Base-by-base conservation (phyloP, 2,888 invertebrate species). In the Tetragnatha montana region DNA sequence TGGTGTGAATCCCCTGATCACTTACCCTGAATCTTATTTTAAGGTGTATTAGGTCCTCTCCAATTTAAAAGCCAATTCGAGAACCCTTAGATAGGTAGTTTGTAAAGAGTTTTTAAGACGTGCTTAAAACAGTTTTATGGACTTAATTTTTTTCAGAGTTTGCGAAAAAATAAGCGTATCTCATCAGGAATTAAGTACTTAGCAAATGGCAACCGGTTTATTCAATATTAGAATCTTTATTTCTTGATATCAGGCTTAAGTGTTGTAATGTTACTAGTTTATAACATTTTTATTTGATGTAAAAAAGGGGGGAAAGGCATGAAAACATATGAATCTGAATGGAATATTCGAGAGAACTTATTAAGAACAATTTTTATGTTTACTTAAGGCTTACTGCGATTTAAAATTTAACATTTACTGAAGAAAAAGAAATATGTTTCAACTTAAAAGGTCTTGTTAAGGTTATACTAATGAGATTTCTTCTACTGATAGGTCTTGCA, bases 101-200 rank as follows among this genome's bases (percentile, higher is more conserved):
- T 19, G 21, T 70, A 81, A 81, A 74, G 70, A 81, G 50, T n/a
- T 51, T 17, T 3, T 22, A 21, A 78, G 10, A 22, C 78, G 21
- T 17, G 14, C 17, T 51, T 22, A 22, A 60, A 60, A 60, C 60
- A 12, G 12, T 60, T 60, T 60, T 78, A 22, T 19, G 78, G 60
- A 22, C 21, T 50, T 10, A 21, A 35, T 71, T 82, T 82, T 82
- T 82, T 82, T 73, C 35, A 35, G 35, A 14, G 22, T 50, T 35
- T 82, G 51, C 35, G 73, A 73, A 82, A 82, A 73, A 73, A 82
- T 82, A 74, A 82, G 74, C 73, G 73, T 74, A 74, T 74, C 51
- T 82, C 60, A 60, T 60, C 60, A 17, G 60, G 60, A 60, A 60
- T 73, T 74, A 22, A 51, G 82, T 82, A 82, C 82, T 82, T 82